A percentile compares a stretch with the other conserved stretches of the same genome.
Conservation (phyloP, 2,888 invertebrate species). For the Philonicus albiceps region DNA sequence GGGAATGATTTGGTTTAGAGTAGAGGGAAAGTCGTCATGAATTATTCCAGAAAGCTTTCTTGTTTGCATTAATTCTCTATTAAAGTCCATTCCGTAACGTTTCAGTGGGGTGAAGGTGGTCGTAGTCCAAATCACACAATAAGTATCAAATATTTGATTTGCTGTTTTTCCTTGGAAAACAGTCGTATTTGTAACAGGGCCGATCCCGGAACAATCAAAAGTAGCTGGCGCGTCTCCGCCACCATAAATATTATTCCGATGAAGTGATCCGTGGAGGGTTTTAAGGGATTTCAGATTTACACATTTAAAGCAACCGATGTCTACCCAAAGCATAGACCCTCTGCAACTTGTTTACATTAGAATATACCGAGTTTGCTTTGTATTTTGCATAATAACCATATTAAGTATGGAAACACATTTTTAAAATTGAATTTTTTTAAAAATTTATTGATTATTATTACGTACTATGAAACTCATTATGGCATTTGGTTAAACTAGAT, state of each 20-base stretch:
- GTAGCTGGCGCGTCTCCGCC: background rate
- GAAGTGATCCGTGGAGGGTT: background rate
- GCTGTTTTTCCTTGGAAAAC: background rate
- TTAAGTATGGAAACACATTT: background rate
- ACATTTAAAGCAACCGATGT: background rate
- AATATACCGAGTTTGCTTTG: background rate
- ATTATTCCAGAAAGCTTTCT: slow-evolving; percentile 44
- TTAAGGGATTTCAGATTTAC: slow-evolving; percentile 21
- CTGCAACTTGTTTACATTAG: background rate
- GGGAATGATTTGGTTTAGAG: slow-evolving; percentile 22
- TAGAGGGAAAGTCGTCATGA: slow-evolving; percentile 39
- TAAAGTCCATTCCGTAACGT: slow-evolving; percentile 19
- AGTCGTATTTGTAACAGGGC: background rate
- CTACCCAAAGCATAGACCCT: background rate
- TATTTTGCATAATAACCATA: slow-evolving; percentile 1
- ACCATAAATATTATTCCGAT: background rate
- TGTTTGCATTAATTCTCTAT: slow-evolving; percentile 47
- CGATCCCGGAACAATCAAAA: background rate
- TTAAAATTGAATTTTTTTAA: too few species aligned
- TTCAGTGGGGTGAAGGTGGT: background rate
- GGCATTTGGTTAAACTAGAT: too few species aligned
- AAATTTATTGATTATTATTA: too few species aligned
- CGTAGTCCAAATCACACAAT: slow-evolving; percentile 41
- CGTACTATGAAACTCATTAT: too few species aligned
- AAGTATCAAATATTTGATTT: slow-evolving; percentile 47